phyloP scores from a whole-genome alignment of 2,888 invertebrate genomes.

The Alloscopus bannaensis region DNA sequence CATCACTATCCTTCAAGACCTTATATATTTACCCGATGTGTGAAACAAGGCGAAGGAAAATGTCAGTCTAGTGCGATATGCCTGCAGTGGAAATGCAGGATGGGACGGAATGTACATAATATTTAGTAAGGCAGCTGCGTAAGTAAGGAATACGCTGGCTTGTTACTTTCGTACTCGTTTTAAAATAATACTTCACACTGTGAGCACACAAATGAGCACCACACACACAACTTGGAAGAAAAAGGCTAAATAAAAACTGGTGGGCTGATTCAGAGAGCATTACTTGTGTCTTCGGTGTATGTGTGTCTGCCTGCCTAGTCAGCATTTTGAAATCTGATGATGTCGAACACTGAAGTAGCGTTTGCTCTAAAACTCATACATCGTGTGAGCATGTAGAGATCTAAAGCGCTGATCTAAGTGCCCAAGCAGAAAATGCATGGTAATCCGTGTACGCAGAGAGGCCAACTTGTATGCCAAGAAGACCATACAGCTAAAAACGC shows the following conservation, averaged over 20 bases:
- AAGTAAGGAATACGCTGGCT: too few relatives aligned
- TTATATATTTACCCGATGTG: neutral
- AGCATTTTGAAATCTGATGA: conserved; percentile 28
- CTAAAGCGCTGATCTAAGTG: too few relatives aligned
- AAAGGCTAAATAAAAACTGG: neutral
- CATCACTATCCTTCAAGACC: conserved; percentile 36
- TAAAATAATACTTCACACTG: conserved; percentile 22
- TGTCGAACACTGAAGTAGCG: conserved; percentile 22
- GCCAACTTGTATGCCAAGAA: too few relatives aligned
- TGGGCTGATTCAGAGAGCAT: too few relatives aligned
- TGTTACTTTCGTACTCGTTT: conserved; percentile 4
- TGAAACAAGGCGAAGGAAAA: conserved; percentile 36
- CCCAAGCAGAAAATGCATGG: too few relatives aligned
- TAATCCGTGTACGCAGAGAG: too few relatives aligned
- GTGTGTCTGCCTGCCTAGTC: neutral
- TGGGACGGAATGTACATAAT: too few relatives aligned
- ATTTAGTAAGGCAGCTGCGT: too few relatives aligned
- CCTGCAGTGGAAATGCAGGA: neutral
- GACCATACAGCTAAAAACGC: too few relatives aligned
- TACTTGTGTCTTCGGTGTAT: neutral
- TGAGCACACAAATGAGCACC: too few relatives aligned
- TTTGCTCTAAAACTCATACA: too few relatives aligned
- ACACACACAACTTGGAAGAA: neutral
- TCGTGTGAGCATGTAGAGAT: too few relatives aligned
- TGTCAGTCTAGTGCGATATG: conserved; percentile 45